A percentile compares a stretch with the other conserved stretches of the same genome.
Evolutionary conservation across 53 echinoderm and acorn worm species (phyloP).

Genomic region (Mesocentrotus franciscanus): DNA sequence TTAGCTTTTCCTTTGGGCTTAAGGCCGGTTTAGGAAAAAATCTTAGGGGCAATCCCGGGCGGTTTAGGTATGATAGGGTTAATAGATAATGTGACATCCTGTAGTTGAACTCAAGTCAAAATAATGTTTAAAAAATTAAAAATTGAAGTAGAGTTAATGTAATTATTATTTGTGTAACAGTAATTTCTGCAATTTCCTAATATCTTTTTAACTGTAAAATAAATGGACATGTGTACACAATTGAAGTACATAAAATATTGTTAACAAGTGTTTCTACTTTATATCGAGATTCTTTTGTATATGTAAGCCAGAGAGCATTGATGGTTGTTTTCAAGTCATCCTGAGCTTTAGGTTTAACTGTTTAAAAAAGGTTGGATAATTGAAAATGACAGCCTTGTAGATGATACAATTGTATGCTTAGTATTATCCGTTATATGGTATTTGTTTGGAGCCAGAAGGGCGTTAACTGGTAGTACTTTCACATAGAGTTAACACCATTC

Average conservation of each 20-base stretch:
- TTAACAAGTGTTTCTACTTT: background rate
- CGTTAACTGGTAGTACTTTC: no score
- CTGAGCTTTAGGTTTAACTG: background rate
- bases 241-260: background rate
- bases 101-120: background rate
- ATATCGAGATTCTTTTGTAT: background rate
- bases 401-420: background rate
- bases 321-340: background rate
- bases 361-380: background rate
- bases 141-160: background rate
- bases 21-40: no score
- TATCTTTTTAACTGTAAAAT: conserved; percentile 6
- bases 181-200: background rate
- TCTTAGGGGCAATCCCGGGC: no score
- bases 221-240: background rate
- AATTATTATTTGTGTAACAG: background rate
- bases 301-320: background rate
- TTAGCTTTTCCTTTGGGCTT: no score
- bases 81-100: background rate
- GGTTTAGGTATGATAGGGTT: no score
- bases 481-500: no score
- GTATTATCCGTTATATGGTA: background rate
- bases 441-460: no score
- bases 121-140: background rate
- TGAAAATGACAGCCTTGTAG: background rate